phyloP scores from a whole-genome alignment of 2,113 vertebrate genomes.

The Mungos mungo region DNA sequence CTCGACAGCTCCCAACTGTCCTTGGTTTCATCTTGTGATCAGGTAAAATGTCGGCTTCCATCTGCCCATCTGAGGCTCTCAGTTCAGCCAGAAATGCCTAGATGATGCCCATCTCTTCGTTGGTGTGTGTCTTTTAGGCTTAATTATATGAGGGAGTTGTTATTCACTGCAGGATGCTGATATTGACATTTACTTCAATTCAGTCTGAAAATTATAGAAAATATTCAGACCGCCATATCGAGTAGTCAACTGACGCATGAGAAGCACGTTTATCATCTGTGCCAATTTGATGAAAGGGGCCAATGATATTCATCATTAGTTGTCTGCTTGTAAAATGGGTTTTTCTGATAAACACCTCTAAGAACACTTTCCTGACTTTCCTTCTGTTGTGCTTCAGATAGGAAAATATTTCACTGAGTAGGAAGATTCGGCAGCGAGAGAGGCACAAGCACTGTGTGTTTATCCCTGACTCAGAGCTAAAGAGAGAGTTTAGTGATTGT shows the following conservation, averaged over 20 bases:
- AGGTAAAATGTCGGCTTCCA: not conserved
- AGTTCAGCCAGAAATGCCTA: not conserved
- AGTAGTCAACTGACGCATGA: not conserved
- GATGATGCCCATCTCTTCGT: not conserved
- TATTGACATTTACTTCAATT: not conserved
- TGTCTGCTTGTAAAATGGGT: not conserved
- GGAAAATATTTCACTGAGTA: not conserved
- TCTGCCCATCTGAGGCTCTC: not conserved
- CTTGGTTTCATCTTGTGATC: not conserved
- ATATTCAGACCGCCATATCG: not conserved
- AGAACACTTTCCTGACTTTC: not conserved
- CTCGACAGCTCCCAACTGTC: not conserved
- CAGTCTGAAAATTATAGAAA: not conserved
- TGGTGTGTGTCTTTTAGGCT: not conserved
- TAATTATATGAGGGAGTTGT: not conserved
- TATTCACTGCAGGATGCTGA: not conserved
- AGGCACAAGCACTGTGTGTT: not conserved
- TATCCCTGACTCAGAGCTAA: not conserved
- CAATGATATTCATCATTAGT: not conserved
- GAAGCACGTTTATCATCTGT: not conserved
- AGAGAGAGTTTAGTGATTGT: not conserved
- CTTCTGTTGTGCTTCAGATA: not conserved
- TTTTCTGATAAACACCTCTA: not conserved
- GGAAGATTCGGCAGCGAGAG: not conserved
- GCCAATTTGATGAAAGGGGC: not conserved